phyloP scores from a whole-genome alignment of 2,888 invertebrate genomes.

The Dexiosoma caninum region DNA sequence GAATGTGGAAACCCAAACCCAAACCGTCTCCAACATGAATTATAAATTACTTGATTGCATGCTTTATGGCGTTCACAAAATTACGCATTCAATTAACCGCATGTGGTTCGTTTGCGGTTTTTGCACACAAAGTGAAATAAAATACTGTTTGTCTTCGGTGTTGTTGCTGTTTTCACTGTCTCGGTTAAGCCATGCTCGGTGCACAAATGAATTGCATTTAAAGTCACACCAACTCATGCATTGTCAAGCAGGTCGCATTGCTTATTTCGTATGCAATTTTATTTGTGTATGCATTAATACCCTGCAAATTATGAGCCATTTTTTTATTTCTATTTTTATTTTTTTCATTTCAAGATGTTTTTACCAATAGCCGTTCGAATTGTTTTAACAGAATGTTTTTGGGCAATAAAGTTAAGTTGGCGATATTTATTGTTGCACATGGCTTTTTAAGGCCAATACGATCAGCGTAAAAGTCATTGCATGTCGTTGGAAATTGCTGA shows the following conservation, averaged over 20 bases:
- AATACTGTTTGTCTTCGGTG: background rate
- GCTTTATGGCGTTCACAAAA: conserved; percentile 66
- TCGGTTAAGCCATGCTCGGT: conserved; percentile 5
- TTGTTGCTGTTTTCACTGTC: background rate
- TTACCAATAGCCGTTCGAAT: conserved; percentile 41
- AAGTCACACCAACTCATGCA: conserved; percentile 27
- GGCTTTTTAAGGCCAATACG: conserved; percentile 50
- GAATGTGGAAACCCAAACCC: conserved; percentile 60
- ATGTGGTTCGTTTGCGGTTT: conserved; percentile 41
- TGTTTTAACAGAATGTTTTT: conserved; percentile 44
- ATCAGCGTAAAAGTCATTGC: conserved; percentile 55
- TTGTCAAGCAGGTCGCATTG: conserved; percentile 28
- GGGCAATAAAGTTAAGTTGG: conserved; percentile 55
- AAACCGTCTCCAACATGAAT: background rate
- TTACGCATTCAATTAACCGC: conserved; percentile 64
- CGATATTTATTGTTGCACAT: conserved; percentile 56
- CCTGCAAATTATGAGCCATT: background rate
- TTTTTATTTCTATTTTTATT: too few species aligned
- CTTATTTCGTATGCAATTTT: conserved; percentile 36
- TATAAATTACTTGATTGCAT: conserved; percentile 67
- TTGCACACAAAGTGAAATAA: conserved; percentile 13
- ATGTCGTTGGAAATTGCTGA: conserved; percentile 55
- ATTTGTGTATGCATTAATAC: conserved; percentile 24
- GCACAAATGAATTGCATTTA: conserved; percentile 46
- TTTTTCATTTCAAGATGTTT: conserved; percentile 26